These are phyloP conservation scores for Lateolabrax maculatus DNA, from an alignment of 2,797 vertebrate genomes.

Conservation along the genomic window DNA sequence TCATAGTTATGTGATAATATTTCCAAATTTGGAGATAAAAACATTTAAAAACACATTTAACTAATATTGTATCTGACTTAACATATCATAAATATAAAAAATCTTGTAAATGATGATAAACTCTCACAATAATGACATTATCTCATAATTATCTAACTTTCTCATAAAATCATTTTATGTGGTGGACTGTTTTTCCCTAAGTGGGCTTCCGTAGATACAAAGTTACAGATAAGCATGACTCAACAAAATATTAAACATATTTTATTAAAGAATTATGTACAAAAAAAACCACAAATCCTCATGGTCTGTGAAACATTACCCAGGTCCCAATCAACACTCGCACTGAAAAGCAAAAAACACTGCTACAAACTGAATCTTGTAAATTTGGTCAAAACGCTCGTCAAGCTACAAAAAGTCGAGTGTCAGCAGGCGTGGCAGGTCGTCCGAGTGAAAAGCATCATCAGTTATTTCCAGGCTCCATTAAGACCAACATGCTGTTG, in stretches of 20 bases:
- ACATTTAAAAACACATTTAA: not conserved
- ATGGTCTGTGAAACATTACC: conserved; percentile 16
- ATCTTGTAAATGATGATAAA: not conserved
- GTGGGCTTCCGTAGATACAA: not conserved
- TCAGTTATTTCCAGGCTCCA: conserved; percentile 37
- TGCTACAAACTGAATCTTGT: conserved; percentile 14
- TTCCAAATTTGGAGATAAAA: too few relatives aligned
- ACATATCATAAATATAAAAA: not conserved
- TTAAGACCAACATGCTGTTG: conserved; percentile 38
- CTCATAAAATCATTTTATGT: too few relatives aligned
- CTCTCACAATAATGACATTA: not conserved
- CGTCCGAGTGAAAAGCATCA: conserved; percentile 6
- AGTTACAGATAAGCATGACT: not conserved
- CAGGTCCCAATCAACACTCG: conserved; percentile 2
- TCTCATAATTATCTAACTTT: not conserved
- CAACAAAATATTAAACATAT: conserved; percentile 54
- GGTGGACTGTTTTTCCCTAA: too few relatives aligned
- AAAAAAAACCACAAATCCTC: conserved; percentile 43
- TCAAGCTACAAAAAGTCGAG: conserved; percentile 1
- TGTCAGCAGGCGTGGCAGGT: not conserved
- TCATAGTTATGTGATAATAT: too few relatives aligned
- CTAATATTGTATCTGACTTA: not conserved
- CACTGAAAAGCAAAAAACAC: conserved; percentile 19
- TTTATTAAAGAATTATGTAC: conserved; percentile 60
- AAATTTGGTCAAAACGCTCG: conserved; percentile 31